Conservation (phyloP, 1,140 invertebrate genomes). For the Euwallacea similis region DNA sequence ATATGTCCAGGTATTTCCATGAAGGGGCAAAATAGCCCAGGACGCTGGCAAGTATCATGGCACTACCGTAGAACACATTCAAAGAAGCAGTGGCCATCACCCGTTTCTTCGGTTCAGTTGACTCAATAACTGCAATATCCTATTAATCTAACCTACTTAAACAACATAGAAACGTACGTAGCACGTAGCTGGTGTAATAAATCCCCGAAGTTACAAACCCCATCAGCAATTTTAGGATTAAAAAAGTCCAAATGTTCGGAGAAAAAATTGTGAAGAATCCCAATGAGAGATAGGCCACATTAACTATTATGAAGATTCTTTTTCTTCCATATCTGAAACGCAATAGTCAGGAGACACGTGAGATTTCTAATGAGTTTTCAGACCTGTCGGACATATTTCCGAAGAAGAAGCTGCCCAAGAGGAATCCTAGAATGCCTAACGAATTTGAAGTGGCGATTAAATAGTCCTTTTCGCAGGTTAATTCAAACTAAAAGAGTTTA, state of each 20-base stretch:
- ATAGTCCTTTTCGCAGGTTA: not conserved
- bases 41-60: not conserved
- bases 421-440: not conserved
- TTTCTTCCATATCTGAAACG: not conserved
- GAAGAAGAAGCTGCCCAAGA: not conserved
- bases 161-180: not conserved
- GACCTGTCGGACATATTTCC: not conserved
- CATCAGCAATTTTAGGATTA: not conserved
- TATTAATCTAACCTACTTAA: not conserved
- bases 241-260: not conserved
- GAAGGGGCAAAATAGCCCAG: not conserved
- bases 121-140: slow-evolving; percentile 10
- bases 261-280: not conserved
- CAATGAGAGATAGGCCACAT: not conserved
- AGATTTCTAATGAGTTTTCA: too few relatives aligned
- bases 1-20: not conserved
- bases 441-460: not conserved
- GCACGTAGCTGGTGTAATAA: not conserved
- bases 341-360: not conserved
- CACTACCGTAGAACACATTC: not conserved
- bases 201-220: not conserved
- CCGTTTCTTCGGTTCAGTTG: not conserved
- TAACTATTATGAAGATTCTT: not conserved
- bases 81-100: not conserved
- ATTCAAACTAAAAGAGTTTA: not conserved